Percentiles rank a stretch among this genome's conserved stretches.
Evolutionary conservation across 2,113 vertebrate species (phyloP).

Genomic region (Delphinapterus leucas): DNA sequence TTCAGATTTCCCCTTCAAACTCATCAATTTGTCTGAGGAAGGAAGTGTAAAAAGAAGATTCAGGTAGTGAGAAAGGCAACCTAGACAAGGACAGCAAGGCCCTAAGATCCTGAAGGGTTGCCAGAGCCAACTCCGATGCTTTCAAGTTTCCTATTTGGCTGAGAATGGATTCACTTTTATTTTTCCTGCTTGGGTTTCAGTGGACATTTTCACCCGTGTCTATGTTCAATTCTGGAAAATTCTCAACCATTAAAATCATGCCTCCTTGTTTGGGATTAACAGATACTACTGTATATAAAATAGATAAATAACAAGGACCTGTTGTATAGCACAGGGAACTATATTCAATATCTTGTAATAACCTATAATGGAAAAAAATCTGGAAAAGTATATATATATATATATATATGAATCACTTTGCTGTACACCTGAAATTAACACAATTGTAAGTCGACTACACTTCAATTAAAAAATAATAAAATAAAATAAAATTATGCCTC

Average conservation of each 20-base stretch:
- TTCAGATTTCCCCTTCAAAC: neutral
- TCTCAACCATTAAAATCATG: neutral
- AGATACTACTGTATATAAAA: neutral
- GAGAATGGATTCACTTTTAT: neutral
- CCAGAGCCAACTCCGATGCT: neutral
- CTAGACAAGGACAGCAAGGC: neutral
- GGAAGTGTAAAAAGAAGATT: neutral
- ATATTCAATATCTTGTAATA: no score
- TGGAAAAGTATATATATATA: neutral
- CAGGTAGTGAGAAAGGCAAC: neutral
- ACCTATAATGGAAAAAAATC: no score
- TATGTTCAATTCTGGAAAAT: slow-evolving; percentile 20
- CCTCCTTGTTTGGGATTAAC: neutral
- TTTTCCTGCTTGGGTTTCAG: neutral
- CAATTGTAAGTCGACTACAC: neutral
- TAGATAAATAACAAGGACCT: neutral
- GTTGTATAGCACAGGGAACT: neutral
- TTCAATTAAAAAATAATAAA: neutral
- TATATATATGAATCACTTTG: neutral
- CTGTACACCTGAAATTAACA: neutral
- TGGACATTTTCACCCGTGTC: neutral
- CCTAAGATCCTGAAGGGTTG: neutral
- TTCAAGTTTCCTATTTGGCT: neutral
- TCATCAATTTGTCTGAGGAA: neutral
- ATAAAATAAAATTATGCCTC: neutral